A percentile compares a stretch with the other conserved stretches of the same genome.
Conservation (phyloP, 2,113 vertebrate genomes). For the Brachypteracias leptosomus region DNA sequence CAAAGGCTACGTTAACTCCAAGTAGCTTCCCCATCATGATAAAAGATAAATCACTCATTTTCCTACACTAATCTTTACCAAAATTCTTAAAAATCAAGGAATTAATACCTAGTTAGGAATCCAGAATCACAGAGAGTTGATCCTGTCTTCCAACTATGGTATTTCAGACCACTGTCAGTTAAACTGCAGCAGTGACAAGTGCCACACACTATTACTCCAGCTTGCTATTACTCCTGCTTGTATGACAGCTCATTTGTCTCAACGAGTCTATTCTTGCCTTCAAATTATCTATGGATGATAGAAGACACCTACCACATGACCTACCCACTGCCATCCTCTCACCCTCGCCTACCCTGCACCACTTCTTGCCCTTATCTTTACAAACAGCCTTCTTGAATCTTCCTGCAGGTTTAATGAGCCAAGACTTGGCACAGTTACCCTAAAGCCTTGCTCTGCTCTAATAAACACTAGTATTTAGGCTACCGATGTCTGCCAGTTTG, state of each 20-base stretch:
- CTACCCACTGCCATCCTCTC: not conserved
- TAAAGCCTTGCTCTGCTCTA: slow-evolving; percentile 26
- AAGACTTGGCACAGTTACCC: slow-evolving; percentile 4
- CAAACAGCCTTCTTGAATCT: slow-evolving; percentile 9
- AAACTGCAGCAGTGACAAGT: not conserved
- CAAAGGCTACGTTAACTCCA: not conserved
- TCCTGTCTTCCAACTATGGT: not conserved
- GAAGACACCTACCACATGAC: slow-evolving; percentile 1
- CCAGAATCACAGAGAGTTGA: not conserved
- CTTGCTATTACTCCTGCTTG: not conserved
- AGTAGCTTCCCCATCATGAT: not conserved
- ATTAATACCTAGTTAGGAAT: not conserved
- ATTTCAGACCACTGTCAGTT: not conserved
- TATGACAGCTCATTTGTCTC: slow-evolving; percentile 15
- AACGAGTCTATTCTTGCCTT: slow-evolving; percentile 1
- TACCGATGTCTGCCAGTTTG: not conserved
- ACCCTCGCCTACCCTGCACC: accelerated
- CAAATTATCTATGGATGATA: not conserved
- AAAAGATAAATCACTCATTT: not conserved
- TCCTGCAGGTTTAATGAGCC: not conserved
- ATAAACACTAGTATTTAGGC: slow-evolving; percentile 20
- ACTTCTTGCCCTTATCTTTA: slow-evolving; percentile 12
- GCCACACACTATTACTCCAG: not conserved
- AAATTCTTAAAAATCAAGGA: not conserved
- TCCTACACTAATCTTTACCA: not conserved